phyloP scores from a whole-genome alignment of 2,797 vertebrate species.

The Melanotaenia maccullochi region DNA sequence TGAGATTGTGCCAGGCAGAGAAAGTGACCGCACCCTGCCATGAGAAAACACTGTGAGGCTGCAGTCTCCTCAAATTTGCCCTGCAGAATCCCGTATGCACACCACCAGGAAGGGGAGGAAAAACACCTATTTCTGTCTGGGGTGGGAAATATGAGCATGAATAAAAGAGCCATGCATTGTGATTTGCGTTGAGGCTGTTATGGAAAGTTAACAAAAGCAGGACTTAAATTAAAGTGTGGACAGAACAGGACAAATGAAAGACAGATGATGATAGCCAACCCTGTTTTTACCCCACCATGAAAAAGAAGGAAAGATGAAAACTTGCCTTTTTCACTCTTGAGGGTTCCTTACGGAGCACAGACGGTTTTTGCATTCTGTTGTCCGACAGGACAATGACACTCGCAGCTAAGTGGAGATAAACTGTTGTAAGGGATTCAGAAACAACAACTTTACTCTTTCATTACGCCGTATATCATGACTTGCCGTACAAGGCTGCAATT shows the following conservation, averaged over 20 bases:
- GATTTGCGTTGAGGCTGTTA: constrained; percentile 41
- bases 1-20: constrained; percentile 58
- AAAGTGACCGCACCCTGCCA: constrained; percentile 72
- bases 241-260: constrained; percentile 59
- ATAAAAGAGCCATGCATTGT: constrained; percentile 37
- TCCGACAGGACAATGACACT: constrained; percentile 32
- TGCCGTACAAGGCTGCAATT: constrained; percentile 4
- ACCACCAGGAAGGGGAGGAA: constrained; percentile 51
- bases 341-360: constrained; percentile 16
- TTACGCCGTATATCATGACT: constrained; percentile 13
- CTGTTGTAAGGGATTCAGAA: constrained; percentile 27
- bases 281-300: constrained; percentile 54
- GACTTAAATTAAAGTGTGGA: constrained; percentile 45
- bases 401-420: constrained; percentile 26
- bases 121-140: constrained; percentile 76
- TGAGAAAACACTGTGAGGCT: constrained; percentile 67
- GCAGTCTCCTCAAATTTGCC: constrained; percentile 62
- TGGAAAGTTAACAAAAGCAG: constrained; percentile 45
- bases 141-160: constrained; percentile 65
- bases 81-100: constrained; percentile 36
- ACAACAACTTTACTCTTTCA: constrained; percentile 21
- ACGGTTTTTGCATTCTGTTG: constrained; percentile 57
- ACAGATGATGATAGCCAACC: constrained; percentile 30
- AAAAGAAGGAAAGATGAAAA: constrained; percentile 31
- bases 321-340: constrained; percentile 12